Base-by-base conservation (phyloP, 2,797 vertebrate species). In the Thripadectes ignobilis region DNA sequence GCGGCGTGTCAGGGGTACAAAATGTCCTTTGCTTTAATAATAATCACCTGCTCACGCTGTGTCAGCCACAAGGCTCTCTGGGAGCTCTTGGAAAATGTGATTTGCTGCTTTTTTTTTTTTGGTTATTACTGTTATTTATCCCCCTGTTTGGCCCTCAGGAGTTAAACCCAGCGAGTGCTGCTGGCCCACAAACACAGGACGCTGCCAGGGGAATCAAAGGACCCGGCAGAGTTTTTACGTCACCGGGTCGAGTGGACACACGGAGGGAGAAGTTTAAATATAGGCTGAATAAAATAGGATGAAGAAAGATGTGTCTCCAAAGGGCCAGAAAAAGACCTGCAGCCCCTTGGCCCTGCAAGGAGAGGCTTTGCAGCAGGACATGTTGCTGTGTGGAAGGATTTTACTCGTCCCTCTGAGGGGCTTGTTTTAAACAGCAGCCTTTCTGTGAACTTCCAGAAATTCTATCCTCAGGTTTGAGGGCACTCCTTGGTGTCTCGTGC, bases 201-300 rank as follows among this genome's bases (percentile, higher is more conserved):
- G 21, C 45, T 41, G 46, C 27, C 13, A 17, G 51, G 46, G 39
- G 23, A 65, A 71, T 85, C 89, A 92, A 95, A 91, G 61, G 72
- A 41, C 36, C 8, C 38, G 49, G 41, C 4, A 32, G 72, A 68
- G 2, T n/a, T 82, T 93, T 17, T 92, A 34, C 81, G 3, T 94
- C 93, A 71, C 52, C 0, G 32, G 89, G 82, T 94, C 46, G 0
- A 77, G 85, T 34, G 75, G 95, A 67, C 93, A 14, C 20, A 1
- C 1, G 0, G 74, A 69, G 68, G 27, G 27, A 68, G 23, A 83
- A 32, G 82, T 83, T 85, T 95, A 96, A 92, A 96, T 94, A 89
- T 92, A 96, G 92, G 82, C 41, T 71, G 75, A 68, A 88, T 72
- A 89, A 91, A 95, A 91, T 29, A 95, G 82, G 85, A 55, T 85